Base-by-base conservation (phyloP, 2,888 invertebrate species). In the Philereme vetulata region DNA sequence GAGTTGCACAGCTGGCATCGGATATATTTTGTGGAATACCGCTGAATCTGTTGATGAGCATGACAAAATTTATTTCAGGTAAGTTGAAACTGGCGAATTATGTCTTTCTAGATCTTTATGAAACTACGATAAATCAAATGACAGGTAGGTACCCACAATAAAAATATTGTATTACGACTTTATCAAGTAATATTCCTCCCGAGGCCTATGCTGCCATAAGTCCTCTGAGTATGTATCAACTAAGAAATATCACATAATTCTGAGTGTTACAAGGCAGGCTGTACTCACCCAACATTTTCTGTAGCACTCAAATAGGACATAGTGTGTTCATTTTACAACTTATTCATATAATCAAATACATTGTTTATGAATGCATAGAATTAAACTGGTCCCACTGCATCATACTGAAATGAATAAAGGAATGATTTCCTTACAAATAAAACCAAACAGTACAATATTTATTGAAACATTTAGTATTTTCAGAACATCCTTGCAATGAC, bases 251-350 rank as follows among this genome's bases (percentile, higher is more conserved):
- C n/a, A 10, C n/a, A 4, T 10, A 4, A 42, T 42, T 42, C 5
- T 4, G 4, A 10, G n/a, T 33, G 5, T 38, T n/a, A 47, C 21
- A 7, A 34, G 34, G n/a, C 34, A 46, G 21, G 8, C 8, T 38
- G 5, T 62, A 78, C 90, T 86, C 73, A 93, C 93, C 92, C 91
- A 81, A 92, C 90, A 89, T 91, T 93, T 89, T 92, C 92, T 75
- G 92, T 83, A 74, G 92, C 81, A 80, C 92, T 93, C 89, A 93
- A 86, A 88, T 85, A 93, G 83, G 93, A 93, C 93, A 93, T 93
- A 79, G 71, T 92, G 87, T 76, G 78, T 82, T 85, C 92, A 92
- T 92, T 87, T 87, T 91, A 88, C 78, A 83, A 83, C 83, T 80
- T 82, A 78, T 71, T 78, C 70, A 78, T 77, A 81, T 71, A 82